These are phyloP conservation scores for Apamea monoglypha DNA, from an alignment of 2,888 invertebrate genomes.

Conservation along the genomic window DNA sequence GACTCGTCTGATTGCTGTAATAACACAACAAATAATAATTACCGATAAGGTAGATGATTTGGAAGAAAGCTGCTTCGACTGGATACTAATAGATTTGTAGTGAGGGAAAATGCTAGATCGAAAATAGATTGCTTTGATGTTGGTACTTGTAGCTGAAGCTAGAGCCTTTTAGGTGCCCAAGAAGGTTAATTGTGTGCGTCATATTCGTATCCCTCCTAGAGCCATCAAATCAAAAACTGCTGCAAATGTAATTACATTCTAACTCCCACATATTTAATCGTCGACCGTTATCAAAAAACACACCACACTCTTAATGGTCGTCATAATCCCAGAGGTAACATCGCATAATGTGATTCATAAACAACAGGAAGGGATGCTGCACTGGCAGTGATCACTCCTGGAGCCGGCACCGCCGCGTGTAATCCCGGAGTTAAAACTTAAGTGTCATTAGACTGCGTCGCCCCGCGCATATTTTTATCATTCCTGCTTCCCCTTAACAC, in stretches of 20 bases:
- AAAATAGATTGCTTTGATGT: background rate
- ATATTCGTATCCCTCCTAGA: background rate
- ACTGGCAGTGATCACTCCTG: slow-evolving; percentile 21
- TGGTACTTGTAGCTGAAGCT: background rate
- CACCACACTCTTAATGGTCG: slow-evolving; percentile 29
- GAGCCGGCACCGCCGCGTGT: slow-evolving; percentile 31
- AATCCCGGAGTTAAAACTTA: slow-evolving; percentile 65
- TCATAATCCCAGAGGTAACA: slow-evolving; percentile 61
- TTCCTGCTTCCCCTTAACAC: slow-evolving; percentile 71
- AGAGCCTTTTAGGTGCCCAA: background rate
- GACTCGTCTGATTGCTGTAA: slow-evolving; percentile 54
- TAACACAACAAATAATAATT: slow-evolving; percentile 30
- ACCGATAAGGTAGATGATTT: slow-evolving; percentile 10
- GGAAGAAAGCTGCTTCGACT: background rate
- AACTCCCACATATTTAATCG: slow-evolving; percentile 16
- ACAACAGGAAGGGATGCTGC: slow-evolving; percentile 40
- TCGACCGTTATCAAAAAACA: slow-evolving; percentile 42
- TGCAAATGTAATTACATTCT: slow-evolving; percentile 33
- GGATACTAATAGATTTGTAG: background rate
- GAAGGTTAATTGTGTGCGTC: background rate
- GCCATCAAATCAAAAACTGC: slow-evolving; percentile 21
- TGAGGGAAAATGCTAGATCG: background rate
- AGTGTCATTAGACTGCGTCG: slow-evolving; percentile 64
- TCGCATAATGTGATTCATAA: slow-evolving; percentile 55
- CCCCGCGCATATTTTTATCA: slow-evolving; percentile 84